Evolutionary conservation across 2,797 vertebrate species (phyloP), one percentile per base, ranked within the genome.

Genomic region (Lates japonicus): DNA sequence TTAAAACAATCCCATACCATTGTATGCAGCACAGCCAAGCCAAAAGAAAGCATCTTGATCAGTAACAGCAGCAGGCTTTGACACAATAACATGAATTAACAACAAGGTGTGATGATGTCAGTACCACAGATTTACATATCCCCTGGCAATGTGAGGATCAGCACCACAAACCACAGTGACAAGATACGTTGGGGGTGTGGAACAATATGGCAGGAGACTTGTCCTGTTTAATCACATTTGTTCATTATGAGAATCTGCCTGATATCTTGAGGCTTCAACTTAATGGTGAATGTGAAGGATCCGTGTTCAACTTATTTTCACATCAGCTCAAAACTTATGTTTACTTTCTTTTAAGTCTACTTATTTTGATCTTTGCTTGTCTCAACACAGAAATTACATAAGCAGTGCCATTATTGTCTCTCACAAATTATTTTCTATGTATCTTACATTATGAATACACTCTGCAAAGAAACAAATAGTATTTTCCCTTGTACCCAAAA

Each of bases 21-120:
- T 54, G 19, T 41, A 81, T 81, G 67, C 46, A 86, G 66, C 61
- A 52, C 42, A 73, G 41, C 48, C 37, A 79, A 87, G 74, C 31
- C 37, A 72, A 76, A 7, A 51, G 5, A 63, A 65, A 78, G 76
- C 42, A 76, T 16, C 22, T 61, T 29, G n/a, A 72, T 69, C 46
- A 73, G 1, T 66, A 62, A 80, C 67, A 55, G 49, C 20, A 73
- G 35, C 49, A 10, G 31, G 51, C 4, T 31, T 84, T 64, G 54
- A 76, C 52, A 67, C 25, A 59, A 22, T 70, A 46, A 60, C 13
- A 52, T 61, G 46, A 62, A 54, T 76, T 41, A 49, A 83, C 41
- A 70, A 49, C 31, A 78, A 31, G 5, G 29, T 29, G 22, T 63
- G 22, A 2, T 67, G 41, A 67, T 37, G 20, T 74, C n/a, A 63